These are phyloP conservation scores for Erythrocercus mccallii DNA, from an alignment of 2,113 vertebrate species.

Conservation along the genomic window DNA sequence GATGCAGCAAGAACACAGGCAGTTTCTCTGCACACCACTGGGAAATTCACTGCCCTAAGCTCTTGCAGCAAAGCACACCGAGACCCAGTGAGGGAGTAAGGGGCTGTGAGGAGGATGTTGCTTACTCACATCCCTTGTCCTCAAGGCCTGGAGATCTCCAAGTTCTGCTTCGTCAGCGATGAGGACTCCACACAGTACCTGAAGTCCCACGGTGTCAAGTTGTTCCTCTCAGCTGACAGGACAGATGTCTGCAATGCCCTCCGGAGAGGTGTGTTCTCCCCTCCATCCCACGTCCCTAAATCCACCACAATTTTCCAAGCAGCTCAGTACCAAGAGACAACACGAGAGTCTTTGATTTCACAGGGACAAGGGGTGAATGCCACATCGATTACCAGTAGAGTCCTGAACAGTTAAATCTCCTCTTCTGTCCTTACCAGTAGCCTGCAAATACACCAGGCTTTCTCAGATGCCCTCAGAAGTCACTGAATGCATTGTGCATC, in stretches of 20 bases:
- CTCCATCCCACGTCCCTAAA: neutral
- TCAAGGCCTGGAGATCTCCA: slow-evolving; percentile 78
- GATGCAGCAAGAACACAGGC: neutral
- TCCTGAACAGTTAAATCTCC: neutral
- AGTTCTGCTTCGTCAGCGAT: slow-evolving; percentile 77
- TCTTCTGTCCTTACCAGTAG: neutral
- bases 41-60: neutral
- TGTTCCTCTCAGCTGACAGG: slow-evolving; percentile 78
- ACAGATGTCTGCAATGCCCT: slow-evolving; percentile 68
- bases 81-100: neutral
- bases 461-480: neutral
- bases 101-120: neutral
- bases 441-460: neutral
- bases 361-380: neutral
- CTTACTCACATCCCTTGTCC: neutral
- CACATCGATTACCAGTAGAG: neutral
- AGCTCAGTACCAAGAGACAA: neutral
- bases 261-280: slow-evolving; percentile 43
- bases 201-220: slow-evolving; percentile 68
- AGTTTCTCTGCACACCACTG: neutral
- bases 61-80: neutral
- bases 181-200: slow-evolving; percentile 74
- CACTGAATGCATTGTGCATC: neutral
- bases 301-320: neutral
- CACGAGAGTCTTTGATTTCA: neutral